Percentiles rank a stretch among this genome's conserved stretches.
Conservation (phyloP, 2,113 vertebrate species). For the Rostratula benghalensis region DNA sequence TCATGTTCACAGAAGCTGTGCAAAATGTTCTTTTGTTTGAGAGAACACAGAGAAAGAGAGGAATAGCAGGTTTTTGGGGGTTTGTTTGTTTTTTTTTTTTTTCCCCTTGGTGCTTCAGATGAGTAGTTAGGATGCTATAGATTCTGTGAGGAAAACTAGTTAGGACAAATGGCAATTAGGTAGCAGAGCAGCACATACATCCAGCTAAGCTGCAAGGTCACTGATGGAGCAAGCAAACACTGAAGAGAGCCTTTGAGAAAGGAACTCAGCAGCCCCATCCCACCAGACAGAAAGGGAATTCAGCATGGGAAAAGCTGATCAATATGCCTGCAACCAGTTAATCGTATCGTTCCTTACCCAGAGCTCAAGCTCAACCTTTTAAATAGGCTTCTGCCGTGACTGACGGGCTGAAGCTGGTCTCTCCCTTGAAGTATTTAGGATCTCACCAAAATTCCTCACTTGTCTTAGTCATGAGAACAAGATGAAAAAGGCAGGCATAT, state of each 20-base stretch:
- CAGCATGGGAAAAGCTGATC: not conserved
- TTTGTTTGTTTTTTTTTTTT: not conserved
- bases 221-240: not conserved
- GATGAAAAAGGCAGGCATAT: not conserved
- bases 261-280: not conserved
- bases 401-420: not conserved
- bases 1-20: not conserved
- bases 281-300: not conserved
- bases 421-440: not conserved
- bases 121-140: not conserved
- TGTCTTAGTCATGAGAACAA: not conserved
- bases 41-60: not conserved
- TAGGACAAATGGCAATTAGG: not conserved
- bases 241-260: not conserved
- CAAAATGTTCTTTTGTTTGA: not conserved
- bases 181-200: not conserved
- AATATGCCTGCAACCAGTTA: not conserved
- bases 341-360: not conserved
- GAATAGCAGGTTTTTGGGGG: too few species aligned
- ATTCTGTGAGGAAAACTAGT: not conserved
- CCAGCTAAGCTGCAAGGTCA: not conserved
- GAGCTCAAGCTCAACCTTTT: not conserved
- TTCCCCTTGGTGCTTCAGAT: too few species aligned
- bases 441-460: not conserved
- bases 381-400: not conserved